Base-by-base conservation (phyloP, 2,888 invertebrate genomes). In the Volucella inflata region DNA sequence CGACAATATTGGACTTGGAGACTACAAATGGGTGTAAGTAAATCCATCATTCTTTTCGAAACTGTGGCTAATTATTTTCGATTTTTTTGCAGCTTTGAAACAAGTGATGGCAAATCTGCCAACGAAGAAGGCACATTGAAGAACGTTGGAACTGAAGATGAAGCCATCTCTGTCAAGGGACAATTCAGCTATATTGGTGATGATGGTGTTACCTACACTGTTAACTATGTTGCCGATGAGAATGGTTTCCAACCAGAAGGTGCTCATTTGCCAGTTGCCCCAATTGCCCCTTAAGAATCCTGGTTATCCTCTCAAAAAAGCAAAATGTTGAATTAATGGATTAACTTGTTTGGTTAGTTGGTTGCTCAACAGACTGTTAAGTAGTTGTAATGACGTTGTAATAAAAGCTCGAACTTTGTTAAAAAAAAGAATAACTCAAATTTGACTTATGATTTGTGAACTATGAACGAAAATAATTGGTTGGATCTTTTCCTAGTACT, bases 11-110 rank as follows among this genome's bases (percentile, higher is more conserved):
- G 93, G 92, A 60, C 89, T 93, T 88, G 93, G 94, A 88, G 93
- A 93, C 89, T 95, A 94, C 89, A 91, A 93, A 72, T 95, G 94
- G 88, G 92, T 91, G 95, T 95, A 92, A 94, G 94, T 92, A 30
- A 36, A 0, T 42, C 8, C 16, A 16, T 57, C 10, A 44, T 36
- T 36, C 0, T 78, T 16, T 14, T 51, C 0, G 59, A 81, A 79
- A 83, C 77, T 53, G 30, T 0, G 6, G 30, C 4, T 30, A 30
- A 30, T 85, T 87, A 38, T 50, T 53, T 59, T n/a, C 21, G 14
- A 51, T 2, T 11, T 21, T n/a, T 17, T 59, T 70, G 11, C 89
- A 94, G 94, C n/a, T 92, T 89, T 83, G 93, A 93, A 81, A 93
- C 92, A 89, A 93, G 92, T 72, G 93, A 94, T 88, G 93, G 93